Conservation (phyloP, 1,140 invertebrate genomes). For the Agraylea sexmaculata region DNA sequence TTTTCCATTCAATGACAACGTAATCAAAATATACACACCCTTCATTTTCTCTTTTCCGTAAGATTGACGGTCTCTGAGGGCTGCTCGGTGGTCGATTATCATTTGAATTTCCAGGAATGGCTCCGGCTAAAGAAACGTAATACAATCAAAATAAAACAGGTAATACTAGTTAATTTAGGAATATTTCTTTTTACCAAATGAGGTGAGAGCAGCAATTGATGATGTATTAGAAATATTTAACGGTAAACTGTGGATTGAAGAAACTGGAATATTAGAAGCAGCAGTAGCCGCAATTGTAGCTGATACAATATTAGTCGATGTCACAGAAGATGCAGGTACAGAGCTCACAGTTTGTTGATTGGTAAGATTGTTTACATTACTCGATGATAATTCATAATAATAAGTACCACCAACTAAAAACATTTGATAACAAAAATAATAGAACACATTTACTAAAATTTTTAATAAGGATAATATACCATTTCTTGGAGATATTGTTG, state of each 20-base stretch:
- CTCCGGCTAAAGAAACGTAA: no score
- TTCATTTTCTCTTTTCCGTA: constrained; percentile 20
- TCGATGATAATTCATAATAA: constrained; percentile 19
- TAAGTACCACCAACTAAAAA: constrained; percentile 12
- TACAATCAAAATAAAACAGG: no score
- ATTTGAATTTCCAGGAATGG: no score
- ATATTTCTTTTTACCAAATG: no score
- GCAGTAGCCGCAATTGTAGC: neutral
- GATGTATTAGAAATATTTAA: no score
- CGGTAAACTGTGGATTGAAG: no score
- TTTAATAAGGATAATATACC: constrained; percentile 1
- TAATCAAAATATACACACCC: constrained; percentile 6
- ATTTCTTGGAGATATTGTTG: constrained; percentile 14
- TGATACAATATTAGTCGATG: no score
- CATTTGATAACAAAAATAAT: neutral
- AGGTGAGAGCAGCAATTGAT: no score
- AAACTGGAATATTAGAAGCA: neutral
- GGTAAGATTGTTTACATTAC: constrained; percentile 4
- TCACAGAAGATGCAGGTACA: constrained; percentile 5
- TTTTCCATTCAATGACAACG: constrained; percentile 4
- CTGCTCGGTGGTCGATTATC: no score
- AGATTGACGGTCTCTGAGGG: constrained; percentile 18
- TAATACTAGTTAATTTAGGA: no score
- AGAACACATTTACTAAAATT: neutral
- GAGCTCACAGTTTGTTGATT: constrained; percentile 3